phyloP scores from a whole-genome alignment of 2,113 vertebrate species.

The Lepidothrix coronata region DNA sequence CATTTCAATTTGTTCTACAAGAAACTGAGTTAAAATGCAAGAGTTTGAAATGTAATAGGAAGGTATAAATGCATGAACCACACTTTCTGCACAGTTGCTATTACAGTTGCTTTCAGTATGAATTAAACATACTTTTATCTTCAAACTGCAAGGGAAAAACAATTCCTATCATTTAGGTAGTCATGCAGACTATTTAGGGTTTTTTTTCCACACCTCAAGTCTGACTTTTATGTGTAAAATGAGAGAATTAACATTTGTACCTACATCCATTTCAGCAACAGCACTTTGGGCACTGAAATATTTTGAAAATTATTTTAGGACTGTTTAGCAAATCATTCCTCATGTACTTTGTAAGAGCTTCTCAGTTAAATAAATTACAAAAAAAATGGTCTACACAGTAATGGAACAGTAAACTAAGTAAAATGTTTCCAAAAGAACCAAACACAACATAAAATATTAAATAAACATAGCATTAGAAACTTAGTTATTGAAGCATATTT shows the following conservation, averaged over 20 bases:
- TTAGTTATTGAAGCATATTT: neutral
- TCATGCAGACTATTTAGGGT: neutral
- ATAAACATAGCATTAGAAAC: neutral
- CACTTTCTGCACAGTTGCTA: neutral
- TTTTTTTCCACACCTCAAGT: neutral
- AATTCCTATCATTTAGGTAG: neutral
- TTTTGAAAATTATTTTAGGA: neutral
- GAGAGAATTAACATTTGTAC: neutral
- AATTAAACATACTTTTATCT: slow-evolving; percentile 6
- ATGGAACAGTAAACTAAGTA: neutral
- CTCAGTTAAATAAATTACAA: neutral
- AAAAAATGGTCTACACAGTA: neutral
- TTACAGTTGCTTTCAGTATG: neutral
- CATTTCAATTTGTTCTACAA: slow-evolving; percentile 23
- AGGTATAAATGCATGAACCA: neutral
- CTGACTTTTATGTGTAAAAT: neutral
- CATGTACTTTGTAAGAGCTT: neutral
- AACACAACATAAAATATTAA: neutral
- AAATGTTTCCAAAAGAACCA: neutral
- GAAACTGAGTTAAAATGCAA: neutral
- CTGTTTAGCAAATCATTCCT: neutral
- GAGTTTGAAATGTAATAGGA: neutral
- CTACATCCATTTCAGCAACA: neutral
- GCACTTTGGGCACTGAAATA: neutral
- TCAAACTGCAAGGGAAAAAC: neutral